Base-by-base conservation (phyloP, 2,797 vertebrate species). In the Clarias pachynema region DNA sequence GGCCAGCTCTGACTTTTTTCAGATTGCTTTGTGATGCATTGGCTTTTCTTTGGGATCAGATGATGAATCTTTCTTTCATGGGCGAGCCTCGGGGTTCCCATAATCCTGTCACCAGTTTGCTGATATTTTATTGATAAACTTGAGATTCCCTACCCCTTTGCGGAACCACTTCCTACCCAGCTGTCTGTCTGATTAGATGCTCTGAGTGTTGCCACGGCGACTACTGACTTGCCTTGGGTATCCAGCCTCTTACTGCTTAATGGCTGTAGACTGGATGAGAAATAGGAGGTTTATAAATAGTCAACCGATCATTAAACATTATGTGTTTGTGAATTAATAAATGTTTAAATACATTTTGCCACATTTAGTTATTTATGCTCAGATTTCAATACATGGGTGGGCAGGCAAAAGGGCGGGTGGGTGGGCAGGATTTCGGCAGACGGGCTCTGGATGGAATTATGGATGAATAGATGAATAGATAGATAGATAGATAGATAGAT, bases 131-230 rank as follows among this genome's bases (percentile, higher is more conserved):
- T 53, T 53, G 49, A 79, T 79, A 9, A 79, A 44, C 34, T 16
- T 79, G 34, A 79, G n/a, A 26, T 79, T 63, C 26, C 24, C 34
- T 26, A 9, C 77, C n/a, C 34, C n/a, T 62, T 63, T 59, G n/a
- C 59, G 62, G 24, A 62, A 40, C 22, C 12, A 37, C 31, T 78
- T 60, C 57, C 57, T 37, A 7, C 31, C 34, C 34, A 40, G 40
- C 34, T 15, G 77, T 24, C 22, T 62, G 57, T 44, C 34, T 63
- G 60, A 63, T 1, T 63, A 65, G 60, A 79, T 7, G 60, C 78
- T 65, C 78, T 63, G 22, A 20, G 78, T 79, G 59, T 63, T 79
- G 34, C 75, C 75, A 79, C 34, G 34, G 57, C 5, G 22, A 79
- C 75, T 37, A 34, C 57, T 40, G 31, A n/a, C 20, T 79, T 78